phyloP scores from a whole-genome alignment of 1,140 invertebrate genomes.

The Tetragonula clypearis region DNA sequence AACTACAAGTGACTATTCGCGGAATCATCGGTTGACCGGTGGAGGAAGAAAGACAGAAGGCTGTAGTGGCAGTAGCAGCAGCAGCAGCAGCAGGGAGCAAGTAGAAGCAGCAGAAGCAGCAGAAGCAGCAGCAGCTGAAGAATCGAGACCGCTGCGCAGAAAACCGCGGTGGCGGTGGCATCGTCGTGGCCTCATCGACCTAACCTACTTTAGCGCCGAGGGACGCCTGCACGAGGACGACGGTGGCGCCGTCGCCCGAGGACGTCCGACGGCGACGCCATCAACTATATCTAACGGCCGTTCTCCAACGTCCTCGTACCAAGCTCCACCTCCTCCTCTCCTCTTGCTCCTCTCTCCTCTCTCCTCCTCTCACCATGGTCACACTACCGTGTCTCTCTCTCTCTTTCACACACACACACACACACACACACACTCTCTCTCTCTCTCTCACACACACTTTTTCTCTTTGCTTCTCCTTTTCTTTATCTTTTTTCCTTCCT shows the following conservation, averaged over 20 bases:
- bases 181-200: constrained; percentile 76
- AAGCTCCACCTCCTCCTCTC: constrained; percentile 32
- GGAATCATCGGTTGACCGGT: constrained; percentile 22
- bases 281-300: constrained; percentile 54
- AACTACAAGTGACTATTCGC: constrained; percentile 38
- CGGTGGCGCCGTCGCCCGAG: constrained; percentile 64
- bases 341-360: background rate
- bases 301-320: constrained; percentile 64
- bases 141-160: constrained; percentile 76
- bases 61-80: constrained; percentile 24
- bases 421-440: too few relatives aligned
- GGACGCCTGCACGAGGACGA: constrained; percentile 66
- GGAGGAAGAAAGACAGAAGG: constrained; percentile 31
- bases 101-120: constrained; percentile 20
- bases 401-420: too few relatives aligned
- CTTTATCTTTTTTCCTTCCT: background rate
- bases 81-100: constrained; percentile 11
- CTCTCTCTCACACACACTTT: background rate
- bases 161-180: constrained; percentile 58
- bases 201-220: constrained; percentile 74
- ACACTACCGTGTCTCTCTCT: background rate
- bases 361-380: background rate
- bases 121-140: constrained; percentile 15
- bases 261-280: constrained; percentile 65
- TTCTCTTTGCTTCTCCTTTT: background rate